Evolutionary conservation across 1,140 invertebrate species (phyloP).

Genomic region (Heliothis subflexa): DNA sequence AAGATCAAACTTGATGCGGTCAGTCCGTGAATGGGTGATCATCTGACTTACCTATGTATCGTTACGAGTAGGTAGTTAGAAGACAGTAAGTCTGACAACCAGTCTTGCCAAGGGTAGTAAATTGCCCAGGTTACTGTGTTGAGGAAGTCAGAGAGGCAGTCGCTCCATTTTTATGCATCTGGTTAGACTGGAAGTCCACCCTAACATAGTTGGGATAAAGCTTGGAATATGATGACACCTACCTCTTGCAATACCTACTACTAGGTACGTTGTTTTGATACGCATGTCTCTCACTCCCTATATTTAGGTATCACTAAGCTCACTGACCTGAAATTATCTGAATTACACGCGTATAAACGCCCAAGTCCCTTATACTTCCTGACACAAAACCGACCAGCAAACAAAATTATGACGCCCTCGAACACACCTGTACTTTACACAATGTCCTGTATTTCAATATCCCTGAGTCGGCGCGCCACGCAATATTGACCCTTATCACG

Average conservation of each 20-base stretch:
- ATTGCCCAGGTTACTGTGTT: too few species aligned
- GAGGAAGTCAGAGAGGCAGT: too few species aligned
- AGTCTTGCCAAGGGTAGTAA: too few species aligned
- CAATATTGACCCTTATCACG: conserved; percentile 57
- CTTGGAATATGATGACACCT: too few species aligned
- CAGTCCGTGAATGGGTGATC: too few species aligned
- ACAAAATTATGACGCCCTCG: conserved; percentile 62
- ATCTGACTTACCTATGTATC: too few species aligned
- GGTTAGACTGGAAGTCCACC: too few species aligned
- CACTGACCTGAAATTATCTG: conserved; percentile 27
- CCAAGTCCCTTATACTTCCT: conserved; percentile 43
- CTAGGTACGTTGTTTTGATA: neutral
- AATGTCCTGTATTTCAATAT: conserved; percentile 55
- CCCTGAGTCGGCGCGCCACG: conserved; percentile 60
- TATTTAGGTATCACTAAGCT: neutral
- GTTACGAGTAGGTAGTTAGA: neutral
- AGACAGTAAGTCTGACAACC: neutral
- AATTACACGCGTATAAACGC: conserved; percentile 36
- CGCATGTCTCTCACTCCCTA: neutral
- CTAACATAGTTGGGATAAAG: neutral
- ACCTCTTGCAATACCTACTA: too few species aligned
- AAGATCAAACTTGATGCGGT: too few species aligned
- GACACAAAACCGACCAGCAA: conserved; percentile 46
- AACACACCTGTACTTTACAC: conserved; percentile 61
- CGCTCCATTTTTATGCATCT: too few species aligned